Evolutionary conservation across 2,113 vertebrate genomes (phyloP).

Genomic region (Eublepharis macularius): DNA sequence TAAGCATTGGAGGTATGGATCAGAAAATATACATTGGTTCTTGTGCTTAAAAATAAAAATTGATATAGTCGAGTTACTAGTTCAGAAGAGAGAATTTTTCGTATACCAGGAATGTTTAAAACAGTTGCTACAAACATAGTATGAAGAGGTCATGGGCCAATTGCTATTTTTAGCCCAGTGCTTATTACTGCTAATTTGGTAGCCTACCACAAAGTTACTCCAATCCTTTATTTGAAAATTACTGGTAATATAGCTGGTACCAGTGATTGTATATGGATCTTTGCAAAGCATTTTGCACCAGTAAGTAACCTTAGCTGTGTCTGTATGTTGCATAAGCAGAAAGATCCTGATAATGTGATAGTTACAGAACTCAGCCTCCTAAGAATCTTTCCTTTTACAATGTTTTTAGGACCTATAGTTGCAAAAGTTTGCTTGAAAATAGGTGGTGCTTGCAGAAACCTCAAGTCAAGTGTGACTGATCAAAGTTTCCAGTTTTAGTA

Average conservation of each 20-base stretch:
- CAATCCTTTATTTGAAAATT: neutral
- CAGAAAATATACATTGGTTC: neutral
- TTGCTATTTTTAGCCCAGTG: neutral
- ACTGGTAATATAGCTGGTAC: neutral
- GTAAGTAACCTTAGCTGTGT: neutral
- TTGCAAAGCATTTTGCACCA: neutral
- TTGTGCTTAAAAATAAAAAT: neutral
- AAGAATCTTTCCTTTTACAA: no score
- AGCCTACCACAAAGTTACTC: neutral
- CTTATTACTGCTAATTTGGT: neutral
- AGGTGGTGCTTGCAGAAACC: no score
- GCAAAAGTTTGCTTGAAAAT: no score
- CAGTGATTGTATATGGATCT: neutral
- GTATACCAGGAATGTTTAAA: neutral
- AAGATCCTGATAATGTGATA: neutral
- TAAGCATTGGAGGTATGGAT: slow-evolving; percentile 91
- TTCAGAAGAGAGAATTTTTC: neutral
- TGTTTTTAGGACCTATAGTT: no score
- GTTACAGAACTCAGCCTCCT: neutral
- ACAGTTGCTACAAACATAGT: neutral
- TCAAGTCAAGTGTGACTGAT: no score
- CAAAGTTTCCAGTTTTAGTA: no score
- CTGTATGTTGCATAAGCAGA: neutral
- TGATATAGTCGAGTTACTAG: neutral
- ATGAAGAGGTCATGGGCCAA: neutral